Percentiles rank a stretch among this genome's conserved stretches.
Evolutionary conservation across 2,797 vertebrate species (phyloP).

Genomic region (Lutjanus campechanus): DNA sequence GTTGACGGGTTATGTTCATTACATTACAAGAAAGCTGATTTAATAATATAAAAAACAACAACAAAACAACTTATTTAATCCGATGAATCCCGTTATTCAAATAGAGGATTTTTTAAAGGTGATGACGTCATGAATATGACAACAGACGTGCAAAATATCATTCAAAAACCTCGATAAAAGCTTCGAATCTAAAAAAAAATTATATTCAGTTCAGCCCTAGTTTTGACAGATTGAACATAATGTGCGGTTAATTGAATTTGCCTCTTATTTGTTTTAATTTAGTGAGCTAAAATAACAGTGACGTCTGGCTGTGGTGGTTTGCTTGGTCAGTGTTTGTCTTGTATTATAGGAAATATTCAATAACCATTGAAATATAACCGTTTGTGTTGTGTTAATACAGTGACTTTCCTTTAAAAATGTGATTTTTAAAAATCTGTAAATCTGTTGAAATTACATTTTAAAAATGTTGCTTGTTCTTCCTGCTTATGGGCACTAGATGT

Average conservation of each 20-base stretch:
- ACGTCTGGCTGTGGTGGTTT: slow-evolving; percentile 35
- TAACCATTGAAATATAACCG: slow-evolving; percentile 24
- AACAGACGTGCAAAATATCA: too few relatives aligned
- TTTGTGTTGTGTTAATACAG: slow-evolving; percentile 40
- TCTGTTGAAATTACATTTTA: slow-evolving; percentile 25
- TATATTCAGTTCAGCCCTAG: too few relatives aligned
- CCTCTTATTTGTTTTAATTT: slow-evolving; percentile 23
- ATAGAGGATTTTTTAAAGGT: too few relatives aligned
- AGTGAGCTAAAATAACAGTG: slow-evolving; percentile 17
- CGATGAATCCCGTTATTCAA: too few relatives aligned
- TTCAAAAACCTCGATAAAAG: too few relatives aligned
- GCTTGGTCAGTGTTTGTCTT: slow-evolving; percentile 38
- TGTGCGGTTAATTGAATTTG: slow-evolving; percentile 10
- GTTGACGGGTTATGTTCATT: too few relatives aligned
- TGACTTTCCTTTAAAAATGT: slow-evolving; percentile 36
- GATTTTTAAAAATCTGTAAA: slow-evolving; percentile 25
- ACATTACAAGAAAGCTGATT: too few relatives aligned
- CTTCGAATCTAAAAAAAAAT: too few relatives aligned
- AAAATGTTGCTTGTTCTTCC: neutral
- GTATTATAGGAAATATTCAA: slow-evolving; percentile 33
- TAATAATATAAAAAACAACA: too few relatives aligned
- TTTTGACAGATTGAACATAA: slow-evolving; percentile 5
- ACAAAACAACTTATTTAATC: too few relatives aligned
- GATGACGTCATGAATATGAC: too few relatives aligned
- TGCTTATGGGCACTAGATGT: slow-evolving; percentile 67